These are phyloP conservation scores for Drosophila oshimai DNA, from an alignment of 1,140 invertebrate genomes.

Conservation along the genomic window DNA sequence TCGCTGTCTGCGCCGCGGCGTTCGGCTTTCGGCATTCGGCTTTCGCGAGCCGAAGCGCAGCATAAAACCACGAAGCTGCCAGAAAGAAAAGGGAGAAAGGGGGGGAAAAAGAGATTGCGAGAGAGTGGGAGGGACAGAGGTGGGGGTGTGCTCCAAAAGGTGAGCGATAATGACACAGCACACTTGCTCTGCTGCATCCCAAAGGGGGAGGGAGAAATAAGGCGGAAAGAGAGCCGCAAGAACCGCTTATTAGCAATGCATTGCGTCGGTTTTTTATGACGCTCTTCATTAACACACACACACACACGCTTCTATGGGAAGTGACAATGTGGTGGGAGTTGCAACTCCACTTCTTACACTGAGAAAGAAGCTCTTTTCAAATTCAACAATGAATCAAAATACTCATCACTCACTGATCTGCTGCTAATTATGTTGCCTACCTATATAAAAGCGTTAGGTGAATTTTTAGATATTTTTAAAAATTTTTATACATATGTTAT, in stretches of 20 bases:
- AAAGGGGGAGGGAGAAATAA: neutral
- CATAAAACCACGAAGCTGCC: constrained; percentile 58
- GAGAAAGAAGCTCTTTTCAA: too few species aligned
- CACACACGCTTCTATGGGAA: constrained; percentile 12
- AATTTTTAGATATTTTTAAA: too few species aligned
- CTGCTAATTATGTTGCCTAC: too few species aligned
- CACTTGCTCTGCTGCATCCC: constrained; percentile 23
- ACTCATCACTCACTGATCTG: too few species aligned
- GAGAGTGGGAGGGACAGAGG: neutral
- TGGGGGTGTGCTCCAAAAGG: neutral
- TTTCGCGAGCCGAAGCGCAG: constrained; percentile 53
- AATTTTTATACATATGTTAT: too few species aligned
- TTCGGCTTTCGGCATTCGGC: constrained; percentile 4
- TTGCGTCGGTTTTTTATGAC: constrained; percentile 40
- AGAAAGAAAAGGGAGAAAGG: constrained; percentile 43
- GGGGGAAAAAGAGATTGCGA: neutral
- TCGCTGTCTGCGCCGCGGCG: constrained; percentile 38
- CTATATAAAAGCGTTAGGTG: too few species aligned
- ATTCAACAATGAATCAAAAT: too few species aligned
- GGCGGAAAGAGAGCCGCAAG: constrained; percentile 23
- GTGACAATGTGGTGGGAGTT: constrained; percentile 16
- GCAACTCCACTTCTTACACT: constrained; percentile 5
- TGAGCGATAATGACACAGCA: constrained; percentile 65
- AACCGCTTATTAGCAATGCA: constrained; percentile 78
- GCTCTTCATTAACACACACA: constrained; percentile 52